Percentiles rank a stretch among this genome's conserved stretches.
Evolutionary conservation across 2,888 invertebrate genomes (phyloP).

Genomic region (Dasypolia templi): DNA sequence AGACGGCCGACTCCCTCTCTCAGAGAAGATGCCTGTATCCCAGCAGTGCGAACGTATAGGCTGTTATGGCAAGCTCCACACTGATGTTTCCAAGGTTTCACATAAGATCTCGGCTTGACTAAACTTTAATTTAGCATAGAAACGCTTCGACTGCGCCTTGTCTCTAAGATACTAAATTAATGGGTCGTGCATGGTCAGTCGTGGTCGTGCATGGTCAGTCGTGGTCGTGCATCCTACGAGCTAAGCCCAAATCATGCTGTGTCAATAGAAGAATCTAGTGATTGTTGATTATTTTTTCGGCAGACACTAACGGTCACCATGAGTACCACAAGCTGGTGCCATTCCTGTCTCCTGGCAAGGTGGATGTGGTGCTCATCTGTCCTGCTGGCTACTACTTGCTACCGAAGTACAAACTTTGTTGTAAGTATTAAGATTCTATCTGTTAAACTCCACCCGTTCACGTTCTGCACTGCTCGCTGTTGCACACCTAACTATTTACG

Average conservation of each 20-base stretch:
- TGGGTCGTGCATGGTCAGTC: neutral
- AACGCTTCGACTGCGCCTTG: neutral
- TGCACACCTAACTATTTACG: too few relatives aligned
- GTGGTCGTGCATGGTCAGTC: neutral
- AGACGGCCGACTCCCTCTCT: neutral
- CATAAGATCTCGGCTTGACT: neutral
- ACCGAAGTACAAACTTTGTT: slow-evolving; percentile 73
- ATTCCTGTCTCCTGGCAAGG: slow-evolving; percentile 59
- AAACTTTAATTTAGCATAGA: neutral
- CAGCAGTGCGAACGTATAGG: too few relatives aligned
- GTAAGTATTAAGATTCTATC: slow-evolving; percentile 62
- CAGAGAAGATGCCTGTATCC: neutral
- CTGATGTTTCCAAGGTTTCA: neutral
- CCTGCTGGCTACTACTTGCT: slow-evolving; percentile 75
- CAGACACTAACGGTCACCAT: slow-evolving; percentile 56
- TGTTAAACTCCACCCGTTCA: too few relatives aligned
- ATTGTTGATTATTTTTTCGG: neutral
- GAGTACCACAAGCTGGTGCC: slow-evolving; percentile 64
- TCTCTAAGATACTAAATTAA: neutral
- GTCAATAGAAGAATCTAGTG: neutral
- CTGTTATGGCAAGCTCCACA: too few relatives aligned
- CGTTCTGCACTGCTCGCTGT: too few relatives aligned
- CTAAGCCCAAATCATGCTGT: neutral
- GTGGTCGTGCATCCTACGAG: neutral
- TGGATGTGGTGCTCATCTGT: slow-evolving; percentile 72